These are phyloP conservation scores for Tenrec ecaudatus DNA, from an alignment of 2,113 vertebrate species.

Conservation along the genomic window DNA sequence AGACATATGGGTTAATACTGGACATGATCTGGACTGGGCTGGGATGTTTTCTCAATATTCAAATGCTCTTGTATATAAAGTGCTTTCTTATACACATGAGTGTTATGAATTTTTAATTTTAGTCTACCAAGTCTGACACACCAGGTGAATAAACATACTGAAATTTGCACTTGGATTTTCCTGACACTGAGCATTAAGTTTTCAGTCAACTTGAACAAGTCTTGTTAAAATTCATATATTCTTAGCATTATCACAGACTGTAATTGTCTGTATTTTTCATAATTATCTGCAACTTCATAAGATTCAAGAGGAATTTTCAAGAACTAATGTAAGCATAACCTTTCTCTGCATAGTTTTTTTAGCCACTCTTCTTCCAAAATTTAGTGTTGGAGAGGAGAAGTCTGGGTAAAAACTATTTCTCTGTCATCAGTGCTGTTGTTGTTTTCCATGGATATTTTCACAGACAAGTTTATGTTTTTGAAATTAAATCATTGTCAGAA, in stretches of 20 bases:
- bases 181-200: not conserved
- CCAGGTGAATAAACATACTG: not conserved
- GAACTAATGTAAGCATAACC: not conserved
- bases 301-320: not conserved
- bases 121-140: no score
- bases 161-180: not conserved
- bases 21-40: no score
- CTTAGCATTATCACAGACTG: not conserved
- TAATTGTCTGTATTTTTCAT: not conserved
- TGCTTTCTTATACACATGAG: no score
- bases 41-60: no score
- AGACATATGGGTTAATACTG: no score
- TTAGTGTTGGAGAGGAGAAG: constrained; percentile 24
- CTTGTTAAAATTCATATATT: not conserved
- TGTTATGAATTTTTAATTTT: no score
- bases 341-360: not conserved
- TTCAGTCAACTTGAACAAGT: not conserved
- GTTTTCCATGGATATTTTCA: not conserved
- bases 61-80: no score
- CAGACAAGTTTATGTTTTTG: not conserved
- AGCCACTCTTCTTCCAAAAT: not conserved
- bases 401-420: not conserved
- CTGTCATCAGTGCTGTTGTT: no score
- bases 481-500: not conserved
- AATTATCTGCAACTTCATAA: not conserved